Conservation (phyloP, 2,797 vertebrate species). For the Vespertilio murinus region DNA sequence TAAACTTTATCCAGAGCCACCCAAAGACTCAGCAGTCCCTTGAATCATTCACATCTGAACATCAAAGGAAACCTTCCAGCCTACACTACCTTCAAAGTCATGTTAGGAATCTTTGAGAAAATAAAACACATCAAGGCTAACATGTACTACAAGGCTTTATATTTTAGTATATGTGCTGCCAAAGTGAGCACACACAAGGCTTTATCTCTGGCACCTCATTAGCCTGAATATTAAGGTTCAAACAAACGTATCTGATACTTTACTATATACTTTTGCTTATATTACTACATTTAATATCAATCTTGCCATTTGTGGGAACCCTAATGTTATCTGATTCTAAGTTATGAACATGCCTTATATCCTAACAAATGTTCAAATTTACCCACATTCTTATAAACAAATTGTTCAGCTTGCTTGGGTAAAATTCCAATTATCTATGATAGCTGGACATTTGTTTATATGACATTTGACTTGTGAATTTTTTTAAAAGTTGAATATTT, state of each 20-base stretch:
- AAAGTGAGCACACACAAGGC: background rate
- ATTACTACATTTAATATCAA: background rate
- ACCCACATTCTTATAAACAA: background rate
- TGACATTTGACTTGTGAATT: background rate
- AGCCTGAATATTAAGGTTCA: background rate
- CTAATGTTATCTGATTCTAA: background rate
- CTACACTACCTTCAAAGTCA: background rate
- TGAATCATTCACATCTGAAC: background rate
- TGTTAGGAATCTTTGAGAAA: background rate
- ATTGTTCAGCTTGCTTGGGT: background rate
- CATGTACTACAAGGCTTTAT: background rate
- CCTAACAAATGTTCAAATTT: background rate
- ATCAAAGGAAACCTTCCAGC: background rate
- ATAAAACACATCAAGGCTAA: background rate
- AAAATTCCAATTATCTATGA: slow-evolving; percentile 1
- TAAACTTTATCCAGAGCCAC: background rate
- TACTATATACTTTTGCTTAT: background rate
- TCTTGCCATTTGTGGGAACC: slow-evolving; percentile 21
- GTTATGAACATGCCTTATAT: background rate
- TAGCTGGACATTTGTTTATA: background rate
- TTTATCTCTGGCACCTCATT: background rate
- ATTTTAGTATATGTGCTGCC: no score
- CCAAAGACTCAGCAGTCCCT: background rate
- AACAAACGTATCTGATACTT: background rate
- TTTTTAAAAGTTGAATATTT: background rate